Conservation (phyloP, 1,140 invertebrate genomes). For the Neodiprion pinetum region DNA sequence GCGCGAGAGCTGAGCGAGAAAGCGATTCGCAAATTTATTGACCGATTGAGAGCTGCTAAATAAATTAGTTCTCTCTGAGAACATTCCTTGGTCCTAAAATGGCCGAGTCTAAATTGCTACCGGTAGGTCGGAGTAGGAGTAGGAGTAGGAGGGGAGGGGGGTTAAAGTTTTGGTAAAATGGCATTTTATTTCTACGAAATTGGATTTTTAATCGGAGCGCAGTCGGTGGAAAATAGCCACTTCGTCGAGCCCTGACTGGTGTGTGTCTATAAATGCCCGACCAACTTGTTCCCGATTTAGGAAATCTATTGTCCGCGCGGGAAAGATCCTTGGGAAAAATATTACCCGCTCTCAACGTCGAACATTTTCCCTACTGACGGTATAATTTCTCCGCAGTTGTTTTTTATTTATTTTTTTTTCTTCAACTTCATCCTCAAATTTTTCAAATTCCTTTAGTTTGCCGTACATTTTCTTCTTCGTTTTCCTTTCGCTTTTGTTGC, state of each 20-base stretch:
- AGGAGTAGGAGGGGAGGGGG: neutral
- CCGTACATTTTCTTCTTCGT: too few relatives aligned
- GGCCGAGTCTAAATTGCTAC: too few relatives aligned
- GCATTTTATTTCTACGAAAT: constrained; percentile 36
- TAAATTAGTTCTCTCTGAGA: neutral
- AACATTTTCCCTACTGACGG: too few relatives aligned
- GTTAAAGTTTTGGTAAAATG: neutral
- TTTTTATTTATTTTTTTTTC: too few relatives aligned
- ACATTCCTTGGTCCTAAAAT: neutral
- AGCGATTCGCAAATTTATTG: constrained; percentile 42
- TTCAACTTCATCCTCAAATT: too few relatives aligned
- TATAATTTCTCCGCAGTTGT: too few relatives aligned
- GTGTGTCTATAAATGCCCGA: constrained; percentile 48
- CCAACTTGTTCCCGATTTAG: constrained; percentile 41
- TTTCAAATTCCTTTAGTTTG: too few relatives aligned
- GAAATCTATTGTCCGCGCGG: constrained; percentile 24
- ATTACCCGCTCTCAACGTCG: too few relatives aligned
- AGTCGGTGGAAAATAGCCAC: constrained; percentile 63
- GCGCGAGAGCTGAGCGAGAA: neutral
- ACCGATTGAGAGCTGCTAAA: constrained; percentile 24
- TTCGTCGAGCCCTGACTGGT: constrained; percentile 43
- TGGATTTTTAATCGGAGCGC: constrained; percentile 62
- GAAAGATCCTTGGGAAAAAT: too few relatives aligned
- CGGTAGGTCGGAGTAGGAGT: neutral
- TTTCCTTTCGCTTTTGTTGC: too few relatives aligned